Evolutionary conservation across 2,888 invertebrate species (phyloP).

Genomic region (Diaprepes abbreviatus): DNA sequence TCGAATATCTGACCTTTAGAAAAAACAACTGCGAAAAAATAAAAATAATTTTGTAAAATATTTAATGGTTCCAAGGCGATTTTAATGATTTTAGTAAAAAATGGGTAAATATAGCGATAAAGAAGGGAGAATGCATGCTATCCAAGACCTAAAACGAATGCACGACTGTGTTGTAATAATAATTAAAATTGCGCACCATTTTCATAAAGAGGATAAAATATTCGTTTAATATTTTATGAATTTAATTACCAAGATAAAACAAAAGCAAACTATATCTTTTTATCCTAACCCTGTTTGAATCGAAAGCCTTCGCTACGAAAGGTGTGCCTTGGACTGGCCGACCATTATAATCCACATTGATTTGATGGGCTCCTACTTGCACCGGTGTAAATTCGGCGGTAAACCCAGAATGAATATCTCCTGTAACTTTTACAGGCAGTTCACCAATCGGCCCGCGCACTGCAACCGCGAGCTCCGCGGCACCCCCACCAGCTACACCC

Average conservation of each 20-base stretch:
- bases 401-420: constrained; percentile 88
- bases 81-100: too few species aligned
- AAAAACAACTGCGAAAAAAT: too few species aligned
- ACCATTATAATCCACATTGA: constrained; percentile 92
- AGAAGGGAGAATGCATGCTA: too few species aligned
- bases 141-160: too few species aligned
- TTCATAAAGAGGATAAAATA: too few species aligned
- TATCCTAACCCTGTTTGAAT: constrained; percentile 80
- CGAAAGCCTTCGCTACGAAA: constrained; percentile 92
- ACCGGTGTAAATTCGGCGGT: constrained; percentile 93
- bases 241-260: background rate
- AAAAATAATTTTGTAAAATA: too few species aligned
- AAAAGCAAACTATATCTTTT: background rate
- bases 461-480: constrained; percentile 90
- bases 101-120: too few species aligned
- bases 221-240: background rate
- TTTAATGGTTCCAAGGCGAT: too few species aligned
- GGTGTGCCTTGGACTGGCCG: constrained; percentile 91
- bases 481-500: constrained; percentile 80
- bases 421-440: constrained; percentile 89
- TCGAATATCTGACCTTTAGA: too few species aligned
- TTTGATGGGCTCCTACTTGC: constrained; percentile 93
- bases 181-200: too few species aligned
- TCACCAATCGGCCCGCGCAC: constrained; percentile 90
- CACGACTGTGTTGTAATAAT: too few species aligned